Percentiles rank a stretch among this genome's conserved stretches.
These are phyloP conservation scores for Marasmarcha lunaedactyla DNA, from an alignment of 2,888 invertebrate species.

Conservation along the genomic window DNA sequence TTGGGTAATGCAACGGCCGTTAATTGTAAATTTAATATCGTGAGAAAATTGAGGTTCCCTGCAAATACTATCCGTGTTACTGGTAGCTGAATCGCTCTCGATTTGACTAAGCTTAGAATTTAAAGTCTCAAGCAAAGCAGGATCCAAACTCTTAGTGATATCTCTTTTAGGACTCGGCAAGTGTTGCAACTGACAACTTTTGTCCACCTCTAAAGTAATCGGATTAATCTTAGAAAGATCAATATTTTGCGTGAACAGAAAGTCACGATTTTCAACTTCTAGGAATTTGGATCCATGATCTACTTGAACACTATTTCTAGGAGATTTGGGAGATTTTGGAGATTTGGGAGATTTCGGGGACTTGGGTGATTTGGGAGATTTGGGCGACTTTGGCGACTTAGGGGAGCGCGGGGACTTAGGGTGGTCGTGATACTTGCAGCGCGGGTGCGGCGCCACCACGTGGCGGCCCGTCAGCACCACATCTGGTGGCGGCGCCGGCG, in stretches of 20 bases:
- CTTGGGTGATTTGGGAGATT: slow-evolving; percentile 74
- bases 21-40: slow-evolving; percentile 65
- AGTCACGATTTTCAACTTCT: slow-evolving; percentile 69
- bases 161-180: slow-evolving; percentile 78
- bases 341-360: slow-evolving; percentile 72
- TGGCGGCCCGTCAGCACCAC: slow-evolving; percentile 56
- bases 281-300: slow-evolving; percentile 53
- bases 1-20: slow-evolving; percentile 50
- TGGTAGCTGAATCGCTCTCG: slow-evolving; percentile 81
- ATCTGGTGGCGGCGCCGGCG: slow-evolving; percentile 66
- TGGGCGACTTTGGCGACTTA: slow-evolving; percentile 72
- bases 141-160: slow-evolving; percentile 77
- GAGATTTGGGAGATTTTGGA: slow-evolving; percentile 68
- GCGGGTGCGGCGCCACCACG: slow-evolving; percentile 36
- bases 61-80: slow-evolving; percentile 77
- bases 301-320: slow-evolving; percentile 45
- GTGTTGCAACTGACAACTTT: slow-evolving; percentile 73
- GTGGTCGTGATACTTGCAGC: slow-evolving; percentile 64
- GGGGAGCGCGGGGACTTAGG: slow-evolving; percentile 62
- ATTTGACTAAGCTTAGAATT: slow-evolving; percentile 81
- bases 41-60: slow-evolving; percentile 67
- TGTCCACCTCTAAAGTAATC: slow-evolving; percentile 77
- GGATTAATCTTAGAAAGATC: slow-evolving; percentile 81
- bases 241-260: slow-evolving; percentile 80
- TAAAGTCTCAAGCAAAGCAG: slow-evolving; percentile 74